Evolutionary conservation across 2,888 invertebrate species (phyloP), one percentile per base, ranked within the genome.

Genomic region (Drosophila tripunctata): DNA sequence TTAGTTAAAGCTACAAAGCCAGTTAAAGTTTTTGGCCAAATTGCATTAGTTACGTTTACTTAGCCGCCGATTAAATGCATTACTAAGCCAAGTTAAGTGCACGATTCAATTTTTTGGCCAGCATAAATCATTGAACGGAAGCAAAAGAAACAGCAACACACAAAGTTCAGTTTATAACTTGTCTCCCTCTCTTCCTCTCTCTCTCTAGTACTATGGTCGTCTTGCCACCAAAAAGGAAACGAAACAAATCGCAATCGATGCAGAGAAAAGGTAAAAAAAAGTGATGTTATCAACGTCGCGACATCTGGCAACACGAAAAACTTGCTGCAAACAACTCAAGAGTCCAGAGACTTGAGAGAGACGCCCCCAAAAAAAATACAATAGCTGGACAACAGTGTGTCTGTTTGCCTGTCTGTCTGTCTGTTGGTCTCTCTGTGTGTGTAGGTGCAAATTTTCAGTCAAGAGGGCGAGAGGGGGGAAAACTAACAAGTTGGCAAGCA

Each of bases 11-110:
- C 35, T 22, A 48, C 48, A 48, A 36, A 10, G 15, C 7, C 54
- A 52, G 21, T 22, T 60, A 71, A 62, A 27, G 27, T 27, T 27
- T 27, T 84, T 80, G 40, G 14, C 44, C 30, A 83, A 88, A 87
- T 85, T 74, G 74, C 89, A 87, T 90, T 89, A 87, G 80, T 81
- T 87, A 70, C 76, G 78, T 88, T 89, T 86, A 84, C 76, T 76
- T 78, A 24, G 36, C 35, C 68, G 64, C 68, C 75, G 80, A 85
- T 89, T 85, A 56, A 67, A 62, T 61, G 51, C 48, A 50, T 68
- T 58, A 61, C 67, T 67, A 44, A 52, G 51, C 45, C 51, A 58
- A 21, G 22, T 44, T 40, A 38, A 64, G 56, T 47, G 52, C 40
- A 30, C 40, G 40, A 31, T 44, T 27, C 24, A 19, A 48, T 36